Evolutionary conservation across 1,140 invertebrate genomes (phyloP), one percentile per base, ranked within the genome.

Genomic region (Argopecten irradians): DNA sequence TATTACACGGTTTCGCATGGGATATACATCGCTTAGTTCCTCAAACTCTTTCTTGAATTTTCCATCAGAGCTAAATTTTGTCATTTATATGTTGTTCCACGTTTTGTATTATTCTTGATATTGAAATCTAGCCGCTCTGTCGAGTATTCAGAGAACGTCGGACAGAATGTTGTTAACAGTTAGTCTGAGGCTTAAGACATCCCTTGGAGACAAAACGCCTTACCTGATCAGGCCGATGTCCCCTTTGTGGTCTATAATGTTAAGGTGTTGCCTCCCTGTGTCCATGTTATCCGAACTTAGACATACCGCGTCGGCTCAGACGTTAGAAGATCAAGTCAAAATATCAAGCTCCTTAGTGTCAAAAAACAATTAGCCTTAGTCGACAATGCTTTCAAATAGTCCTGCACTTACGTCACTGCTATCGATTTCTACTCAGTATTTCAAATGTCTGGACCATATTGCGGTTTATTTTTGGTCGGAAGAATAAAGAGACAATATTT

Each of bases 261-360:
- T 5, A 16, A 71, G 1, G 28, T 11, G 28, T 28, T 71, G n/a
- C n/a, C 1, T 71, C 19, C 22, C 55, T 11, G 55, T 3, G 55
- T 71, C 55, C 22, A 16, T 28, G 22, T 11, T 71, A 28, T 28
- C 55, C 22, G 1, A 46, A 46, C 43, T n/a, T 71, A 3, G 22
- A 71, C 55, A 71, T 71, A 28, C 55, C 55, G 5, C 5, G n/a
- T 28, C 1, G 55, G 55, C n/a, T 71, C 55, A 71, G 55, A 16
- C 22, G 22, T 71, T n/a, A n/a, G n/a, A n/a, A n/a, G n/a, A 71
- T 46, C n/a, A 71, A 71, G n/a, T 46, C n/a, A 71, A 16, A n/a
- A n/a, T 71, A 71, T 71, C n/a, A 71, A 46, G 5, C 55, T 71
- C 55, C 55, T 71, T 71, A 71, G 55, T 71, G 55, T 71, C 55